A percentile compares a stretch with the other conserved stretches of the same genome.
These are phyloP conservation scores for Pristionchus exspectatus DNA, from an alignment of 2,888 invertebrate species.

Conservation along the genomic window DNA sequence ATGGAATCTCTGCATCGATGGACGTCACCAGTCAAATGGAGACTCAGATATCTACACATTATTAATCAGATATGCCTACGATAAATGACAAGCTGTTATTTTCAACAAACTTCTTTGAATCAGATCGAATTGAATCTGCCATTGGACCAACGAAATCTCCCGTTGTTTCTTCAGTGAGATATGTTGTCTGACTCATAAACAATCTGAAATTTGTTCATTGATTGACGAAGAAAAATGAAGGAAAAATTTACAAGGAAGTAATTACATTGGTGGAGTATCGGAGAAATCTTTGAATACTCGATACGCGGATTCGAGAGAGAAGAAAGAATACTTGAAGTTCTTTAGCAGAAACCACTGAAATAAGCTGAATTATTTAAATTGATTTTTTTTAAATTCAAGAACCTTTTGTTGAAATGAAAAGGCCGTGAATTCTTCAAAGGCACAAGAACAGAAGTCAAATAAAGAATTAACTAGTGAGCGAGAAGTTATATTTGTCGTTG, in stretches of 20 bases:
- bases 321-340: neutral
- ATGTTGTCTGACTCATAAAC: slow-evolving; percentile 17
- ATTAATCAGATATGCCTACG: no score
- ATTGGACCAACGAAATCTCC: neutral
- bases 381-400: no score
- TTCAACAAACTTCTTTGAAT: neutral
- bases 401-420: slow-evolving; percentile 5
- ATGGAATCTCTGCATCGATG: slow-evolving; percentile 22
- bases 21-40: neutral
- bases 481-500: neutral
- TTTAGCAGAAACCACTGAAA: slow-evolving; percentile 1
- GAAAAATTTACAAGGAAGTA: neutral
- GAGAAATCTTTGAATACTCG: neutral
- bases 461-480: neutral
- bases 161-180: slow-evolving; percentile 1
- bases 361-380: neutral
- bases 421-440: neutral
- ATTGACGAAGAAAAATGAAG: neutral
- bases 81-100: no score
- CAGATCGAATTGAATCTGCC: neutral
- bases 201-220: neutral
- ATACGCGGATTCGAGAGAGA: slow-evolving; percentile 10
- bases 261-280: neutral
- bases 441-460: neutral
- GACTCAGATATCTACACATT: neutral